A percentile compares a stretch with the other conserved stretches of the same genome.
Conservation (phyloP, 2,113 vertebrate genomes). For the Bufo bufo region DNA sequence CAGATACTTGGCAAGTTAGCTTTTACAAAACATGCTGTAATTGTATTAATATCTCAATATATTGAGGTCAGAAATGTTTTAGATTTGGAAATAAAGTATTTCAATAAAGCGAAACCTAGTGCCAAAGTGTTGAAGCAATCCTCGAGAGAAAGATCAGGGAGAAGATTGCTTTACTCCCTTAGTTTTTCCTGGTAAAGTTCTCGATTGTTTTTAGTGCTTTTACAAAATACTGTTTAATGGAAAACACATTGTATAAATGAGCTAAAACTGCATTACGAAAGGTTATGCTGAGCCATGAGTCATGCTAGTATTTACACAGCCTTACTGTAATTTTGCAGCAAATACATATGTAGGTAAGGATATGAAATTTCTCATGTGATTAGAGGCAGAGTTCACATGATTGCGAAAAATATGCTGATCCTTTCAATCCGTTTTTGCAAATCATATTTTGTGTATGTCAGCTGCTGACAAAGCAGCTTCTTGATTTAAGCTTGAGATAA, state of each 20-base stretch:
- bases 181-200: not conserved
- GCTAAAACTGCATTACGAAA: not conserved
- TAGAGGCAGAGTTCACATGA: not conserved
- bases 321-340: not conserved
- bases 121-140: not conserved
- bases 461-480: not conserved
- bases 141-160: not conserved
- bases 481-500: not conserved
- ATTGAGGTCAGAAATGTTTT: not conserved
- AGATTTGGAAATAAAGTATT: not conserved
- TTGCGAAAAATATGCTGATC: not conserved
- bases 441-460: not conserved
- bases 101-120: not conserved
- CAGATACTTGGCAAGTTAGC: not conserved
- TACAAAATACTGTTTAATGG: not conserved
- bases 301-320: not conserved
- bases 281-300: not conserved
- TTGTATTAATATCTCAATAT: not conserved
- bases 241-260: constrained; percentile 3
- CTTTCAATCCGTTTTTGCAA: not conserved
- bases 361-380: not conserved
- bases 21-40: not conserved
- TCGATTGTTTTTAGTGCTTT: not conserved
- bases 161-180: constrained; percentile 2
- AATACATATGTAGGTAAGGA: not conserved